Evolutionary conservation across 2,113 vertebrate species (phyloP), one percentile per base, ranked within the genome.

Genomic region (Hippocampus zosterae): DNA sequence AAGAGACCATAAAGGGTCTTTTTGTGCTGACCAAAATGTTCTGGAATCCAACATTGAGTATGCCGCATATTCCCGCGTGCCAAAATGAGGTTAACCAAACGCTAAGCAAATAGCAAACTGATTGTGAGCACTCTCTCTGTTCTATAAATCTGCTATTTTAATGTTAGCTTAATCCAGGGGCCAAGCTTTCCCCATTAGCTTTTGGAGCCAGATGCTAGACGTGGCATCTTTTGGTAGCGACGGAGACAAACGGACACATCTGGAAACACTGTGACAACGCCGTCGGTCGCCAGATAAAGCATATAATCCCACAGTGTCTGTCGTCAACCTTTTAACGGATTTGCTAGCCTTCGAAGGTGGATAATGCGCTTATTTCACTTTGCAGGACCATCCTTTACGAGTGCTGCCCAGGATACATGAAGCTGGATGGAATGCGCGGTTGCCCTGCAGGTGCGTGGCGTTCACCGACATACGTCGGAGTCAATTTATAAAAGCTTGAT

Each of bases 341-440:
- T 13, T 53, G 64, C 18, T 75, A 15, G 42, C 46, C 33, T 16
- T 68, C 23, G 67, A 40, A 46, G 13, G 7, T 53, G 65, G 55
- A 8, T 73, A 8, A 55, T 68, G 25, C 83, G 57, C 85, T 2
- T 76, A 23, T 81, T 71, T 46, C 61, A 29, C 53, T 18, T 18
- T 79, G 46, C 78, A 99, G 97, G 82, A 94, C 91, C 29, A 93
- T 98, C 40, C 75, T 97, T 27, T 99, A 99, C 70, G 97, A 99
- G 83, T 99, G 97, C 72, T 99, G 97, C 83, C 97, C 97, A 69
- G 97, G 97, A 0, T 99, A 98, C 77, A 96, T 94, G 94, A 95
- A 90, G 83, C 83, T 99, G 91, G 95, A 96, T 0, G 94, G 93
- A 59, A 89, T 82, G 13, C 91, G 70, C 67, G 97, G 97, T 63